Percentiles rank a stretch among this genome's conserved stretches.
phyloP scores from a whole-genome alignment of 2,888 invertebrate genomes.

The Dioctria linearis region DNA sequence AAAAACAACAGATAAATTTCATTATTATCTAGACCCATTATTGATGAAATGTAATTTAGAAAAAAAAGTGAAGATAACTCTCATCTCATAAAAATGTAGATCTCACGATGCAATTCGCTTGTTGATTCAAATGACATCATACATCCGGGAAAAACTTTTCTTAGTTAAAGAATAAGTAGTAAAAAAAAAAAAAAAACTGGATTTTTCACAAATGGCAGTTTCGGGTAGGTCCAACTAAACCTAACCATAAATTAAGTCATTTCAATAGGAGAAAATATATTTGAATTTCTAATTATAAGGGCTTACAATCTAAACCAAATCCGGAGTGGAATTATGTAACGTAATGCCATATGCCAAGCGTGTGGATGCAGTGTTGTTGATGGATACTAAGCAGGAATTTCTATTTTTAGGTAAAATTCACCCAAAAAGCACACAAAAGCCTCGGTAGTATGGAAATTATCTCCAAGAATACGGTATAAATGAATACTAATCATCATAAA shows the following conservation, averaged over 20 bases:
- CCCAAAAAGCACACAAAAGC: background rate
- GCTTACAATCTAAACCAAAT: background rate
- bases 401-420: background rate
- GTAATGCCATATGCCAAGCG: slow-evolving; percentile 1
- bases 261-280: slow-evolving; percentile 38
- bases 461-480: slow-evolving; percentile 22
- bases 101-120: too few species aligned
- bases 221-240: background rate
- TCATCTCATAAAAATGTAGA: too few species aligned
- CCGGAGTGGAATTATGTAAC: slow-evolving; percentile 23
- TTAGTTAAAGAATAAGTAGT: too few species aligned
- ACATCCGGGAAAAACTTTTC: too few species aligned
- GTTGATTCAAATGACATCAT: too few species aligned
- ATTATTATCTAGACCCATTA: too few species aligned
- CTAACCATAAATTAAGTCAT: background rate
- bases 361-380: background rate
- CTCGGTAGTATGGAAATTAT: background rate
- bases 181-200: background rate
- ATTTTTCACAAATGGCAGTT: background rate
- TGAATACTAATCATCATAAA: slow-evolving; percentile 45
- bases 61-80: too few species aligned
- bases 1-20: too few species aligned
- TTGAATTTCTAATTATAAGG: slow-evolving; percentile 30
- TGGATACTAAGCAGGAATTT: slow-evolving; percentile 11
- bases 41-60: too few species aligned